A percentile compares a stretch with the other conserved stretches of the same genome.
These are phyloP conservation scores for Cryptosula pallasiana DNA, from an alignment of 2,888 invertebrate genomes.

Conservation along the genomic window DNA sequence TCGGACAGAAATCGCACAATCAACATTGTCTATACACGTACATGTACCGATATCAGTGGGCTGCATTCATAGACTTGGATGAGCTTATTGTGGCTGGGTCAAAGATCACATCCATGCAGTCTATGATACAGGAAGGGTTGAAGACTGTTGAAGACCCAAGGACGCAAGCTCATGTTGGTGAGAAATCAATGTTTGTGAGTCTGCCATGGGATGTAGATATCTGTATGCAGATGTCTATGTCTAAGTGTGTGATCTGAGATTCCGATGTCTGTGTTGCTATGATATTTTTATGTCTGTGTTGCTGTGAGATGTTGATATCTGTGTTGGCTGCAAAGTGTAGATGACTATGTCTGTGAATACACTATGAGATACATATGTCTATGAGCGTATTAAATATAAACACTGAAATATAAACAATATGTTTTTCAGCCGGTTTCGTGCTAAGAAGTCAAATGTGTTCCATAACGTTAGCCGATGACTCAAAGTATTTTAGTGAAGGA, in stretches of 20 bases:
- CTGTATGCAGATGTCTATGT: no score
- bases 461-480: neutral
- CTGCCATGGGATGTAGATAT: no score
- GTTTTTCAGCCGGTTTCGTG: neutral
- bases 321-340: no score
- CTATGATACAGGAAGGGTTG: slow-evolving; percentile 1
- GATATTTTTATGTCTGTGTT: no score
- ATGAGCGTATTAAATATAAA: no score
- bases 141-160: neutral
- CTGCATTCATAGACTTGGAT: slow-evolving; percentile 19
- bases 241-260: no score
- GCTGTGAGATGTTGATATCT: no score
- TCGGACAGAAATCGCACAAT: slow-evolving; percentile 14
- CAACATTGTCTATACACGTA: slow-evolving; percentile 20
- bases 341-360: no score
- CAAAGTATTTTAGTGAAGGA: neutral
- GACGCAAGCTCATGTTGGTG: neutral
- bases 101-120: neutral
- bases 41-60: slow-evolving; percentile 19
- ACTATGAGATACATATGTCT: no score
- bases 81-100: neutral
- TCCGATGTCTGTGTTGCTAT: no score
- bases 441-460: slow-evolving; percentile 19
- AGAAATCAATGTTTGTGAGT: no score
- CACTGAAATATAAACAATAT: no score